phyloP scores from a whole-genome alignment of 2,113 vertebrate species.

The Pygathrix nemaeus region DNA sequence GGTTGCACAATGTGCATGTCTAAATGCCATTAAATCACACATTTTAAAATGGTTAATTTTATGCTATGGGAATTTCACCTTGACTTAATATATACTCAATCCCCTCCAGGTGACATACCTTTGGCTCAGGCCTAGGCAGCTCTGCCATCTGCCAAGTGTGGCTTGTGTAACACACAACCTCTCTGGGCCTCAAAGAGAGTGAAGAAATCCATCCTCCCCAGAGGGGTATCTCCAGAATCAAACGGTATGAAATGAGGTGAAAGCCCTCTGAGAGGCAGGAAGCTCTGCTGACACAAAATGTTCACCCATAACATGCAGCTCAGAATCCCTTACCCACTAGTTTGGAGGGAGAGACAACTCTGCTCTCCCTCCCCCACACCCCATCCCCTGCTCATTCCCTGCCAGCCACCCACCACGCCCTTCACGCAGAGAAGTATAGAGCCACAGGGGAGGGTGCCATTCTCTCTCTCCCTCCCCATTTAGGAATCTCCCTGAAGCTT shows the following conservation, averaged over 20 bases:
- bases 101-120: not conserved
- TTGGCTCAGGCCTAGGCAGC: not conserved
- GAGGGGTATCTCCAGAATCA: not conserved
- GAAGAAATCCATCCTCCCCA: not conserved
- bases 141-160: not conserved
- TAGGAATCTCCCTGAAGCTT: not conserved
- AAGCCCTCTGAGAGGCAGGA: not conserved
- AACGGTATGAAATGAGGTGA: not conserved
- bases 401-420: not conserved
- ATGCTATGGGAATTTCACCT: not conserved
- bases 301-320: not conserved
- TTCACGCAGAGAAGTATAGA: not conserved
- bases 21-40: not conserved
- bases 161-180: not conserved
- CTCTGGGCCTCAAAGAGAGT: not conserved
- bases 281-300: not conserved
- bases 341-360: not conserved
- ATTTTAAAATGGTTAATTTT: not conserved
- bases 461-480: not conserved
- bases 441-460: not conserved
- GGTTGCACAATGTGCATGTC: not conserved
- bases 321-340: not conserved
- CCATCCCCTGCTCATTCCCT: not conserved
- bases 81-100: not conserved
- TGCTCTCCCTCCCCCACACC: not conserved